phyloP scores from a whole-genome alignment of 2,888 invertebrate species.

The Harmothoe impar region DNA sequence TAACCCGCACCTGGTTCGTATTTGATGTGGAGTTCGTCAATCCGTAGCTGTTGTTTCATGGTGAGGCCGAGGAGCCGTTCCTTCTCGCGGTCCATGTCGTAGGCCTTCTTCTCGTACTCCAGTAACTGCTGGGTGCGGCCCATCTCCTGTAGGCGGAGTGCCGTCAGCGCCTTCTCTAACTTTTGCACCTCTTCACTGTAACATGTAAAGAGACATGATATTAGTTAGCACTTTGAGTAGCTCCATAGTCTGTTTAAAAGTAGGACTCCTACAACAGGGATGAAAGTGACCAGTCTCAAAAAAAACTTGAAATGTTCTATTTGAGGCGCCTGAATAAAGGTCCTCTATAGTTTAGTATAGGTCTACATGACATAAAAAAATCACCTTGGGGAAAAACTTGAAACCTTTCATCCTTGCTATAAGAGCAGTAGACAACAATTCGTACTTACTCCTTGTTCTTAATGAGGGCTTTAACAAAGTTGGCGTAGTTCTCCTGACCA shows the following conservation, averaged over 20 bases:
- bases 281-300: background rate
- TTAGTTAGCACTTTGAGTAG: too few species aligned
- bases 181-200: constrained; percentile 13
- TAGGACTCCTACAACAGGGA: too few species aligned
- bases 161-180: constrained; percentile 18
- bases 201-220: too few species aligned
- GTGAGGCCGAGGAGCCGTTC: constrained; percentile 47
- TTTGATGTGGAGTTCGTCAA: constrained; percentile 63
- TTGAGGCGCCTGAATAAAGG: too few species aligned
- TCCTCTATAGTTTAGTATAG: too few species aligned
- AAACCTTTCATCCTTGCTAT: too few species aligned
- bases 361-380: background rate
- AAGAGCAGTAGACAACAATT: too few species aligned
- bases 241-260: too few species aligned
- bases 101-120: constrained; percentile 43
- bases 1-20: constrained; percentile 65
- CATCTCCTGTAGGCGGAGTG: constrained; percentile 16
- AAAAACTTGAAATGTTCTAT: too few species aligned
- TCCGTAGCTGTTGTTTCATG: constrained; percentile 46
- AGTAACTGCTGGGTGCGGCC: constrained; percentile 52
- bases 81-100: constrained; percentile 53
- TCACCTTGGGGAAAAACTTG: too few species aligned
- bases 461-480: constrained; percentile 5
- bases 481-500: background rate
- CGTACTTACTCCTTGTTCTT: constrained; percentile 53